A percentile compares a stretch with the other conserved stretches of the same genome.
These are phyloP conservation scores for Norana najaformis DNA, from an alignment of 2,888 invertebrate genomes.

Conservation along the genomic window DNA sequence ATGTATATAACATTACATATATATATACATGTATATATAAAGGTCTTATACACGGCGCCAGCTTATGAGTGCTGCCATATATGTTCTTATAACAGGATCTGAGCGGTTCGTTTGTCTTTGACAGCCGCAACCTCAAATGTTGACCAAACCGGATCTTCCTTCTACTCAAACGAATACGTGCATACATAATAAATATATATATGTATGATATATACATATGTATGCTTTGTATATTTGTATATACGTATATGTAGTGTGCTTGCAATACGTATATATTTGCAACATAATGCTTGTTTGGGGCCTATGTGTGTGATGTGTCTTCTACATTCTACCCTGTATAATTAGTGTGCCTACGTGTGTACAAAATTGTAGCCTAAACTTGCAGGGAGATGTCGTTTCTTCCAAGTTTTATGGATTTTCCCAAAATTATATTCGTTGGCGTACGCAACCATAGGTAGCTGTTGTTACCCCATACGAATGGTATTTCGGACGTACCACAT, in stretches of 20 bases:
- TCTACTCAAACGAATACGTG: background rate
- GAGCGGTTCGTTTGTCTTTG: background rate
- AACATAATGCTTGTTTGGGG: too few relatives aligned
- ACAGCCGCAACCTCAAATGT: background rate
- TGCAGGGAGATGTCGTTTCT: too few relatives aligned
- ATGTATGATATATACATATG: background rate
- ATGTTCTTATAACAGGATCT: background rate
- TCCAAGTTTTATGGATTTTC: background rate
- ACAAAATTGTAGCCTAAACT: background rate
- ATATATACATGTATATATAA: too few relatives aligned
- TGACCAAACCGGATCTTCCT: background rate
- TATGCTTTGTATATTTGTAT: background rate
- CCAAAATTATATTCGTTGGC: background rate
- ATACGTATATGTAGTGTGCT: background rate
- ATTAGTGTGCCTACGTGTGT: background rate
- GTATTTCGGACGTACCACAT: background rate
- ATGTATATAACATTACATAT: background rate
- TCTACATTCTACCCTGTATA: too few relatives aligned
- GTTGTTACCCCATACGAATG: background rate
- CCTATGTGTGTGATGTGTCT: too few relatives aligned
- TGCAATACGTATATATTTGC: background rate
- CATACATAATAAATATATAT: background rate
- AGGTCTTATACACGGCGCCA: too few relatives aligned
- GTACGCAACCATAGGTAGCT: background rate
- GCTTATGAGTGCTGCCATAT: too few relatives aligned